Conservation (phyloP, 2,113 vertebrate species). For the Phrynosoma platyrhinos region DNA sequence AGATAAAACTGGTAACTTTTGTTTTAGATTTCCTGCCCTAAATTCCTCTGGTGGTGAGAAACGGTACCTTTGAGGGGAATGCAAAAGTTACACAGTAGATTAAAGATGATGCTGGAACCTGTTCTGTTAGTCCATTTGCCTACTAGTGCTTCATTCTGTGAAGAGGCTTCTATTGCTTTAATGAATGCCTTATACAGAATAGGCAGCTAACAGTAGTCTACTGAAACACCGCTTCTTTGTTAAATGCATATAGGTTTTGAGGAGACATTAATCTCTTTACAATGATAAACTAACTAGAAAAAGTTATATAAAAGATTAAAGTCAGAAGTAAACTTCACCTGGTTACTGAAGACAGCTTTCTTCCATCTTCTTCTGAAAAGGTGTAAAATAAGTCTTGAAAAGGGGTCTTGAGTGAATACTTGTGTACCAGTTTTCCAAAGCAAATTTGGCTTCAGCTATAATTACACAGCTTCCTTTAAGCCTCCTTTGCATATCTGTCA, state of each 20-base stretch:
- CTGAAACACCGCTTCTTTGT: background rate
- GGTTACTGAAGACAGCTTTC: constrained; percentile 1
- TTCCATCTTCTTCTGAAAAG: constrained; percentile 32
- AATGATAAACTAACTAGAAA: constrained; percentile 12
- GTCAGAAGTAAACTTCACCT: constrained; percentile 40
- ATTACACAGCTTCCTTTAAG: constrained; percentile 8
- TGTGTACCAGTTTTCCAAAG: rapidly evolving
- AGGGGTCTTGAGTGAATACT: background rate
- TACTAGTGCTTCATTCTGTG: constrained; percentile 22
- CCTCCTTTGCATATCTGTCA: constrained; percentile 35
- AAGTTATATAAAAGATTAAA: constrained; percentile 4
- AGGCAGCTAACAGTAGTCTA: background rate
- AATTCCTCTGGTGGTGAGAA: constrained; percentile 3
- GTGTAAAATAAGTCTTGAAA: rapidly evolving
- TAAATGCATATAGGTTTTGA: constrained; percentile 26
- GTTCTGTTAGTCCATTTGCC: constrained; percentile 31
- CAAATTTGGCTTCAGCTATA: constrained; percentile 23
- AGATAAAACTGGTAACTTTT: constrained; percentile 21
- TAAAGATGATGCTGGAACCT: constrained; percentile 40
- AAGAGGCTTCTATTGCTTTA: constrained; percentile 7
- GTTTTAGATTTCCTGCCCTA: constrained; percentile 30
- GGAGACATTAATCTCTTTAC: constrained; percentile 9
- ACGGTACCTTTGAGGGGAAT: background rate
- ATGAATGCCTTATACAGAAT: constrained; percentile 28
- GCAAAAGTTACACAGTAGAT: constrained; percentile 30